Conservation (phyloP, 2,888 invertebrate genomes). For the Drosophila testacea region DNA sequence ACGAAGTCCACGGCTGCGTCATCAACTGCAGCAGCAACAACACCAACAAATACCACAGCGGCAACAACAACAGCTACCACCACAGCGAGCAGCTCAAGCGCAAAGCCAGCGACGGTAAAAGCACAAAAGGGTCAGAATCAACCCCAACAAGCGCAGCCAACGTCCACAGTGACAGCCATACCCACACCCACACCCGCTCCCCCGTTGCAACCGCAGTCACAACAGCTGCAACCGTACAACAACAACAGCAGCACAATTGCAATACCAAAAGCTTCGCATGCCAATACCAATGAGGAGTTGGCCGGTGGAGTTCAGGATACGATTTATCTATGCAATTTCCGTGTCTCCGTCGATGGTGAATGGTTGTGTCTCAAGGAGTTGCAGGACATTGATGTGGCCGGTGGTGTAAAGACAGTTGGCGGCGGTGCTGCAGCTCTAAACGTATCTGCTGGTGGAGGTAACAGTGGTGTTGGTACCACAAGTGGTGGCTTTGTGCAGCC, state of each 20-base stretch:
- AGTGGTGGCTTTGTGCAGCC: conserved; percentile 38
- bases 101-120: conserved; percentile 31
- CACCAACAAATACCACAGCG: conserved; percentile 40
- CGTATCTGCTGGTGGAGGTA: conserved; percentile 2
- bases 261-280: conserved; percentile 85
- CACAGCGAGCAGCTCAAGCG: conserved; percentile 28
- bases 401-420: conserved; percentile 83
- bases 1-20: conserved; percentile 50
- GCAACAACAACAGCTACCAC: conserved; percentile 36
- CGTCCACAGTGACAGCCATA: conserved; percentile 15
- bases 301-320: conserved; percentile 94
- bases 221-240: conserved; percentile 59
- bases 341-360: conserved; percentile 98
- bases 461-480: not conserved
- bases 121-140: conserved; percentile 65
- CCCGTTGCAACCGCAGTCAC: conserved; percentile 12
- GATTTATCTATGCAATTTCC: conserved; percentile 98
- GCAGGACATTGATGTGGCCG: conserved; percentile 92
- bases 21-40: conserved; percentile 44
- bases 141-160: conserved; percentile 56
- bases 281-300: conserved; percentile 83
- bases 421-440: conserved; percentile 57
- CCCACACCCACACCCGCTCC: conserved; percentile 12
- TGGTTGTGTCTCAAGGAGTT: conserved; percentile 98
- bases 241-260: conserved; percentile 80